Base-by-base conservation (phyloP, 2,888 invertebrate species). In the Pseudolycoriella hygida region DNA sequence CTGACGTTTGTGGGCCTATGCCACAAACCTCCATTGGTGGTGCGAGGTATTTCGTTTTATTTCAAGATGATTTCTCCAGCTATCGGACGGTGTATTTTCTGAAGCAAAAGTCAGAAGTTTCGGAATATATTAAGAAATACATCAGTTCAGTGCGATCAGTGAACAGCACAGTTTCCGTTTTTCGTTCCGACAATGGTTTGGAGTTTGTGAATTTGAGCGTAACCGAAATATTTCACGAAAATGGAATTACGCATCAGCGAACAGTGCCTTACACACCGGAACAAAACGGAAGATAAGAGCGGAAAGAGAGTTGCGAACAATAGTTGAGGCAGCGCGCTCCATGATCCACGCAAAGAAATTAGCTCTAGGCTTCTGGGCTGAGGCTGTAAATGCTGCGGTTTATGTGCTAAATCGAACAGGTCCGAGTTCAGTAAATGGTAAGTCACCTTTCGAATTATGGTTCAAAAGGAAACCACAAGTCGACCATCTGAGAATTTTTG, bases 321-420 rank as follows among this genome's bases (percentile, higher is more conserved):
- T 51, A 3, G 46, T 50, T 8, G 50, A 51, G 30, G 37, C 48
- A 10, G 45, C 51, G 8, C 34, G 25, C 8, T 6, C 51, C 6
- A 49, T 54, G 47, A 48, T 53, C 20, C 48, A 53, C 47, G 43
- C 46, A 8, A 51, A 47, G 47, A 54, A 52, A 1, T 32, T 58
- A 8, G 40, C 47, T 30, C 43, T 51, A 20, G 50, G 51, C 12
- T 50, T 59, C 5, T 63, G 60, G 62, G 60, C 60, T 3, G 62
- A 64, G 50, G 62, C 61, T 3, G 54, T 60, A 1, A 53, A 55
- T 5, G 57, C 55, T 45, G 58, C 58, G 11, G 54, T 55, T 3
- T 60, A 57, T 47, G 46, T 59, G 20, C 47, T 62, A 3, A 62
- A 62, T 44, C 49, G 58, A 40, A 58, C 49, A 2, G 55, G 52